Evolutionary conservation across 2,797 vertebrate genomes (phyloP).

Genomic region (Aphelocoma californica): DNA sequence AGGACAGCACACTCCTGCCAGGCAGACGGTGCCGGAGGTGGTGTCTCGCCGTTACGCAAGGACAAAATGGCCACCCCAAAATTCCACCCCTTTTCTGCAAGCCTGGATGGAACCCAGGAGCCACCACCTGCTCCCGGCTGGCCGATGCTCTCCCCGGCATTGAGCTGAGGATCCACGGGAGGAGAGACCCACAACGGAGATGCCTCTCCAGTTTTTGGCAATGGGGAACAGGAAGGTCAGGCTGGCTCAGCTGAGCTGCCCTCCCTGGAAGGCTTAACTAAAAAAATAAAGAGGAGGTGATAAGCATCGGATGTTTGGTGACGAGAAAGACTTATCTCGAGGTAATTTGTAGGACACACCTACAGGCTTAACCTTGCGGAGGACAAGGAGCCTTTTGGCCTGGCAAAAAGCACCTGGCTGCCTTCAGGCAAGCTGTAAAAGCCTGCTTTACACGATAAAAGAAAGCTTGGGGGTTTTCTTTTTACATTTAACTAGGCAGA

Average conservation of each 20-base stretch:
- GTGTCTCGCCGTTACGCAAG: neutral
- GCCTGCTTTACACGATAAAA: neutral
- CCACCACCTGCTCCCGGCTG: neutral
- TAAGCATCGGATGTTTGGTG: neutral
- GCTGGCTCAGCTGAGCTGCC: neutral
- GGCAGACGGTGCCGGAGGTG: neutral
- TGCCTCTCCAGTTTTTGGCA: neutral
- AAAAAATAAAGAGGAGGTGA: neutral
- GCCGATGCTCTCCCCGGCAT: accelerated
- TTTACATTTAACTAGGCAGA: neutral
- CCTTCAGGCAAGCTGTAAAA: neutral
- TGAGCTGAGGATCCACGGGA: accelerated
- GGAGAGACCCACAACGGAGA: neutral
- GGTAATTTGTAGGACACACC: neutral
- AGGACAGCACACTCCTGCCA: neutral
- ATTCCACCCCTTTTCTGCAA: neutral
- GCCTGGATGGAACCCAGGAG: neutral
- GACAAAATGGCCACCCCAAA: constrained; percentile 49
- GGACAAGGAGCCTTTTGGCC: neutral
- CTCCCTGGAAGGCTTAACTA: neutral
- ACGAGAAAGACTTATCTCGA: neutral
- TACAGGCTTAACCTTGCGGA: neutral
- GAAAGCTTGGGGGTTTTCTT: neutral
- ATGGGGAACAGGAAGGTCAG: neutral
- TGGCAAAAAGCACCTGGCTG: neutral